Base-by-base conservation (phyloP, 1,140 invertebrate species). In the Gonatopus flavifemur region DNA sequence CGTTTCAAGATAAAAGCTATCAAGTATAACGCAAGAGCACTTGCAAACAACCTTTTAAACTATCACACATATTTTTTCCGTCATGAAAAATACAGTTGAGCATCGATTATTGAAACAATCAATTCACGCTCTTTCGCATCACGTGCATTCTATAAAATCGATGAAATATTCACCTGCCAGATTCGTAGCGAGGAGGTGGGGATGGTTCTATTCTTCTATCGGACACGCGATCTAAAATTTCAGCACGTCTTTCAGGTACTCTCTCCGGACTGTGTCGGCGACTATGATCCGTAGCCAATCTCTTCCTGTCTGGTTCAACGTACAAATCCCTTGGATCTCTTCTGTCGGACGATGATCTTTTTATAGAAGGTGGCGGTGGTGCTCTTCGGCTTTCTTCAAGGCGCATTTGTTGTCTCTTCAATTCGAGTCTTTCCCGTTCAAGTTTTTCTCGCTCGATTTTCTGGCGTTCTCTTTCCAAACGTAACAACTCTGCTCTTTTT, bases 361-460 rank as follows among this genome's bases (percentile, higher is more conserved):
- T 77, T 19, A 77, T 73, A 0, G 72, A 59, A 1, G 76, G 73
- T 3, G 74, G 73, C 1, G 74, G 76, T 0, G 74, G 74, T 3
- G 51, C 68, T 2, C 76, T 63, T 41, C 76, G 63, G 18, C 68
- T 78, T 33, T 78, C 75, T 21, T 78, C 75, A 5, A 77, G 18
- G 6, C 74, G 67, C 75, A 88, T 78, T 60, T 89, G 86, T 58
- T 87, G 87, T 31, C 89, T 81, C 67, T 91, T 88, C 30, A 93
- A 67, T 65, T 94, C 91, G 53, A 92, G 80, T 58, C 88, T 84
- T 60, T 94, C 91, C 38, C 89, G 77, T 65, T 93, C 90, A 18
- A 94, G 75, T 66, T 89, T 88, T 59, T 93, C 91, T 13, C 91
- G 77, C 71, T 94, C 91, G 33, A 91, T 63, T 49, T 87, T 84